These are phyloP conservation scores for Serinus canaria DNA, from an alignment of 2,113 vertebrate species.

Conservation along the genomic window DNA sequence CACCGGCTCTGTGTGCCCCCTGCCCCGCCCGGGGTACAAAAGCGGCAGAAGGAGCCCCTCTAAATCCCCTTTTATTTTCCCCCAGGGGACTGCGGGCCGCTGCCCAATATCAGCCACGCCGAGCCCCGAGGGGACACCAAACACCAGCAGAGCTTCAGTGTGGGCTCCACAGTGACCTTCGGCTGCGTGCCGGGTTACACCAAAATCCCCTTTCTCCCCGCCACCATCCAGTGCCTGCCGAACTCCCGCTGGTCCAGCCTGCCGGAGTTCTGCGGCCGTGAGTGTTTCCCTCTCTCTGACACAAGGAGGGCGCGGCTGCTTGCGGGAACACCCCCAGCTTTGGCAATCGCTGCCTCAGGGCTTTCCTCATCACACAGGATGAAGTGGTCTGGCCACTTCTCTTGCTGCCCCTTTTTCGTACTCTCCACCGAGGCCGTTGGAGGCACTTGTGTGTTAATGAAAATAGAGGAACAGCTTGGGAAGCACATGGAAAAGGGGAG, in stretches of 20 bases:
- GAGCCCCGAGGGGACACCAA: fast-evolving
- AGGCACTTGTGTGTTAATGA: not conserved
- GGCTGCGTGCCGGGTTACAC: fast-evolving
- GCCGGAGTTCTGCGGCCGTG: not conserved
- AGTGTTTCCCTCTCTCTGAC: not conserved
- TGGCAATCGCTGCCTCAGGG: not conserved
- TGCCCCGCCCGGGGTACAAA: fast-evolving
- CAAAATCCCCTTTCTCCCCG: not conserved
- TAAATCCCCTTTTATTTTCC: not conserved
- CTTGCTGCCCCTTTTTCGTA: fast-evolving
- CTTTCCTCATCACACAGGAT: not conserved
- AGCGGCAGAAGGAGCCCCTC: fast-evolving
- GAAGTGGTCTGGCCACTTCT: not conserved
- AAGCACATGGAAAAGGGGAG: not conserved
- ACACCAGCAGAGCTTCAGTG: not conserved
- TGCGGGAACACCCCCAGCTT: fast-evolving
- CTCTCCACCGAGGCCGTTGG: fast-evolving
- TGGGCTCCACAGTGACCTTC: not conserved
- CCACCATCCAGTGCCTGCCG: not conserved
- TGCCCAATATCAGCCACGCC: not conserved
- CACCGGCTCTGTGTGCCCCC: not conserved
- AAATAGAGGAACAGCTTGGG: fast-evolving
- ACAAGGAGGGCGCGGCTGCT: fast-evolving
- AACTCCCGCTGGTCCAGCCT: constrained; percentile 47
- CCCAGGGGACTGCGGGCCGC: not conserved